Percentiles rank a stretch among this genome's conserved stretches.
These are phyloP conservation scores for Eueremaeus valkanovi DNA, from an alignment of 2,888 invertebrate genomes.

Conservation along the genomic window DNA sequence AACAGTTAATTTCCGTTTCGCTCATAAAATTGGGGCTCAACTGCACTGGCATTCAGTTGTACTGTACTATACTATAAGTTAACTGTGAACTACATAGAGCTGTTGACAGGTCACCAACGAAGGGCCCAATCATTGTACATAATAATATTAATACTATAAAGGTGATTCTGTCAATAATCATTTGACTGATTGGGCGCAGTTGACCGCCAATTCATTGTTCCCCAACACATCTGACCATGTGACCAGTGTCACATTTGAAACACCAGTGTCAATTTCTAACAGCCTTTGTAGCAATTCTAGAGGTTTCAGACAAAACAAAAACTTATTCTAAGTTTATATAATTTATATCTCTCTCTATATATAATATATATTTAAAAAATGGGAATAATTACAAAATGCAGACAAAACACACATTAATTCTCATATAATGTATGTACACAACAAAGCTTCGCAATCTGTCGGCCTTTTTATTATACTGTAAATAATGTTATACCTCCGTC, in stretches of 20 bases:
- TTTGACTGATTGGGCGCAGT: constrained; percentile 18
- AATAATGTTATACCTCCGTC: constrained; percentile 31
- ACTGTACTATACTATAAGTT: not conserved
- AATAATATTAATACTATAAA: no score
- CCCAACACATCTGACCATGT: not conserved
- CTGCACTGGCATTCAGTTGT: not conserved
- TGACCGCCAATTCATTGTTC: not conserved
- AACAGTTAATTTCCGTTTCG: not conserved
- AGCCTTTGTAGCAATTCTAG: constrained; percentile 32
- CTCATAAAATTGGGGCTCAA: not conserved
- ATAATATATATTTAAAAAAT: constrained; percentile 15
- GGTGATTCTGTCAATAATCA: not conserved
- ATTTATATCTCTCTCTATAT: constrained; percentile 19
- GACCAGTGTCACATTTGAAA: constrained; percentile 25
- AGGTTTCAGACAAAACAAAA: not conserved
- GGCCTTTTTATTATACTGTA: constrained; percentile 35
- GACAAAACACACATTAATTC: constrained; percentile 19
- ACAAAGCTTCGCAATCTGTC: constrained; percentile 15
- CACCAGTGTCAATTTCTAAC: constrained; percentile 26
- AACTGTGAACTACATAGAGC: not conserved
- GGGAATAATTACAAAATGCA: constrained; percentile 28
- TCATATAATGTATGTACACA: constrained; percentile 27
- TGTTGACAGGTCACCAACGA: constrained; percentile 9
- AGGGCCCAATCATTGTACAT: constrained; percentile 33
- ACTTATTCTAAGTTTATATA: constrained; percentile 24